Conservation (phyloP, 2,113 vertebrate genomes). For the Falcunculus frontatus region DNA sequence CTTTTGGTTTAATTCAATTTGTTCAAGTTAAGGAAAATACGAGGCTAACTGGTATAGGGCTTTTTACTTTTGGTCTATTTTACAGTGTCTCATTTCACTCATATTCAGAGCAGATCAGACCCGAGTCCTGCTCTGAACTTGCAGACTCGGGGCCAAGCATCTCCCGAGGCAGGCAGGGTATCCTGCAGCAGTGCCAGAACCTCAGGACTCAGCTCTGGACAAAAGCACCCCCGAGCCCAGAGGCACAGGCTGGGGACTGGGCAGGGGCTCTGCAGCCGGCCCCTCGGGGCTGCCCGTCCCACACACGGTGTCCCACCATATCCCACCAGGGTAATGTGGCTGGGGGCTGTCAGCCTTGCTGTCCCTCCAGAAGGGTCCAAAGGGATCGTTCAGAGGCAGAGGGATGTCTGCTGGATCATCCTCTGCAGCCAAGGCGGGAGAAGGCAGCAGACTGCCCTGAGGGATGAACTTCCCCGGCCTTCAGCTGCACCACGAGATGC, state of each 20-base stretch:
- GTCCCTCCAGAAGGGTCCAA: neutral
- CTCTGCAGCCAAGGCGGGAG: neutral
- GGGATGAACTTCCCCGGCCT: neutral
- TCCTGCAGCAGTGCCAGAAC: accelerated
- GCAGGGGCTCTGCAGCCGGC: neutral
- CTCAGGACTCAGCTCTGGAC: accelerated
- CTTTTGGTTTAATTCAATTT: neutral
- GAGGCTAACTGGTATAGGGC: neutral
- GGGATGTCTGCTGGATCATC: accelerated
- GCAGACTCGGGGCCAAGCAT: neutral
- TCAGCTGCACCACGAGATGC: neutral
- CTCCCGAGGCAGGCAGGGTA: accelerated
- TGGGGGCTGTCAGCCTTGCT: neutral
- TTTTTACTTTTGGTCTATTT: neutral
- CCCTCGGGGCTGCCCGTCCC: neutral
- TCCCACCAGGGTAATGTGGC: accelerated
- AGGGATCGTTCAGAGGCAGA: neutral
- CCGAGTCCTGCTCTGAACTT: neutral
- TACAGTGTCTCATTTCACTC: neutral
- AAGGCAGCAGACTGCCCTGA: neutral
- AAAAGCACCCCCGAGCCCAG: accelerated
- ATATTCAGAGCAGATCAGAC: neutral
- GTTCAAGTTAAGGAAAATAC: neutral
- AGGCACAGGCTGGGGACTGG: neutral
- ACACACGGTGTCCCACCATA: accelerated